Percentiles rank a stretch among this genome's conserved stretches.
Conservation (phyloP, 2,888 invertebrate genomes). For the Onchidella celtica region DNA sequence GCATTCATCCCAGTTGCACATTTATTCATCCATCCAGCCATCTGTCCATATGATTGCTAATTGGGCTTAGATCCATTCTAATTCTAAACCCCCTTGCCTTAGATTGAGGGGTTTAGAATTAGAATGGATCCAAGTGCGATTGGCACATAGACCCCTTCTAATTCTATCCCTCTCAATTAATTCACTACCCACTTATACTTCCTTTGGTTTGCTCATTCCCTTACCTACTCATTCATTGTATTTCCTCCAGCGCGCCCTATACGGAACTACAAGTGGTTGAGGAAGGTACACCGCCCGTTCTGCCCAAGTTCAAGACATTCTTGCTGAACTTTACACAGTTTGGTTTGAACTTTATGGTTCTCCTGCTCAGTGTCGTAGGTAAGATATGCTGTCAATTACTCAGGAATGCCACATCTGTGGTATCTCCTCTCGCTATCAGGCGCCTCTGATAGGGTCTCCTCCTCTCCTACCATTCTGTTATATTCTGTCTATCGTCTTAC, state of each 20-base stretch:
- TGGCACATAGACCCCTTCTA: too few species aligned
- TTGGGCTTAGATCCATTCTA: too few species aligned
- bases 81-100: too few species aligned
- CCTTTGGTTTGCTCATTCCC: neutral
- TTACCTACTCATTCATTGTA: neutral
- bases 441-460: too few species aligned
- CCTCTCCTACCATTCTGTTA: too few species aligned
- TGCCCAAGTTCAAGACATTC: slow-evolving; percentile 65
- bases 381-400: too few species aligned
- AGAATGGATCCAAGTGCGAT: too few species aligned
- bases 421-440: too few species aligned
- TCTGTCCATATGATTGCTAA: neutral
- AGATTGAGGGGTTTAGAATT: neutral
- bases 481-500: too few species aligned
- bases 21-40: neutral
- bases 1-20: neutral
- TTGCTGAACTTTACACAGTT: slow-evolving; percentile 75
- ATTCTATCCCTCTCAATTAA: neutral
- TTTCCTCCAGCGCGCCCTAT: slow-evolving; percentile 48
- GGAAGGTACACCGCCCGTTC: slow-evolving; percentile 51
- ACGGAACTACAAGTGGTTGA: slow-evolving; percentile 55
- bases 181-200: neutral
- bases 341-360: slow-evolving; percentile 76
- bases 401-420: too few species aligned
- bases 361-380: slow-evolving; percentile 77